phyloP scores from a whole-genome alignment of 2,797 vertebrate species.

The Notoglanidium macrostoma region DNA sequence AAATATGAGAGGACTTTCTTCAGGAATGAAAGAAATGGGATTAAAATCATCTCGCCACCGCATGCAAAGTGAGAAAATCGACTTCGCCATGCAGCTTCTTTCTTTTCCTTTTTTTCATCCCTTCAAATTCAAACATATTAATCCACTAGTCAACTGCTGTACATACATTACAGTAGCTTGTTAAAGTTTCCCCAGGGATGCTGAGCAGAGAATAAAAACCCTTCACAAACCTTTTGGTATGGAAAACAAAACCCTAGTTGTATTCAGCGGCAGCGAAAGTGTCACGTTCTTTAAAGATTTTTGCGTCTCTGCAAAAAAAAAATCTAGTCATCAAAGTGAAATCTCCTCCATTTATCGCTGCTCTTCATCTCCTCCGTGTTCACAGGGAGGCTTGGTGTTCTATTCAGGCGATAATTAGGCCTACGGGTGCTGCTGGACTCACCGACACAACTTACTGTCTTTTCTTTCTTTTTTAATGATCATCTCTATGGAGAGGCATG shows the following conservation, averaged over 20 bases:
- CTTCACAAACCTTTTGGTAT: neutral
- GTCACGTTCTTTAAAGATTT: slow-evolving; percentile 27
- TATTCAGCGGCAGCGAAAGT: slow-evolving; percentile 28
- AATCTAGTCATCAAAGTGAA: slow-evolving; percentile 40
- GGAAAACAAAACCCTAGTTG: neutral
- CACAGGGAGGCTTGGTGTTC: neutral
- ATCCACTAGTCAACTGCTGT: neutral
- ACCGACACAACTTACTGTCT: neutral
- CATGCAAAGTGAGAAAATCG: neutral
- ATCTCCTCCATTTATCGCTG: slow-evolving; percentile 27
- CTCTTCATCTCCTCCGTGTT: slow-evolving; percentile 33
- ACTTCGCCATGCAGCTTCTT: neutral
- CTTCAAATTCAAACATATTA: neutral
- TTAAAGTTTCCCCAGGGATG: neutral
- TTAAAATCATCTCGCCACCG: neutral
- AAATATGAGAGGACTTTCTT: neutral
- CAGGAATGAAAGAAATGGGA: neutral
- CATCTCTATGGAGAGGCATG: neutral
- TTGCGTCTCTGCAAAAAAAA: slow-evolving; percentile 26
- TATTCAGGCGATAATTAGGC: slow-evolving; percentile 41
- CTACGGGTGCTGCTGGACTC: neutral
- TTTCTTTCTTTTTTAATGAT: slow-evolving; percentile 27
- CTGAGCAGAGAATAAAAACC: slow-evolving; percentile 16
- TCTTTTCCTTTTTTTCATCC: no score
- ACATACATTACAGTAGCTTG: no score